Percentiles rank a stretch among this genome's conserved stretches.
These are phyloP conservation scores for Melanophora roralis DNA, from an alignment of 2,888 invertebrate genomes.

Conservation along the genomic window DNA sequence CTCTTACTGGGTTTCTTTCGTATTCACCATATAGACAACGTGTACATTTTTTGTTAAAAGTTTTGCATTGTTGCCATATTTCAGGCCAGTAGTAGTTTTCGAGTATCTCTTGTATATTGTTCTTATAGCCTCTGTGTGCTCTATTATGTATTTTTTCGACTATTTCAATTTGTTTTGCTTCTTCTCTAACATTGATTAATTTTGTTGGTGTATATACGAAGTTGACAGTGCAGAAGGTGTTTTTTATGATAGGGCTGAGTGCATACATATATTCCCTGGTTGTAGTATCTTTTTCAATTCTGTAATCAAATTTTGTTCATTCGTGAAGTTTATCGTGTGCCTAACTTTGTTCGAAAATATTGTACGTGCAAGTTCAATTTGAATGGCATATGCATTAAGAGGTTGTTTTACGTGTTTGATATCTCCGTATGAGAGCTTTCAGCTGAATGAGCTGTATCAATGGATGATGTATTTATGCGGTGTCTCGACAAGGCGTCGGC, in stretches of 20 bases:
- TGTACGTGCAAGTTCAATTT: constrained; percentile 5
- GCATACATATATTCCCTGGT: neutral
- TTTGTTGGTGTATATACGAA: neutral
- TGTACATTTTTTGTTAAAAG: neutral
- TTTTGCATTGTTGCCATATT: neutral
- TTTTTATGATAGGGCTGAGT: neutral
- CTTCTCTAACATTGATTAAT: neutral
- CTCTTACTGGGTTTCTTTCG: neutral
- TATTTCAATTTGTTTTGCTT: neutral
- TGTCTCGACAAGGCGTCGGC: neutral
- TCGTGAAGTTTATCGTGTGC: constrained; percentile 4
- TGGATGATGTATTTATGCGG: neutral
- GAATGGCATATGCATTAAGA: neutral
- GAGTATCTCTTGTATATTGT: neutral
- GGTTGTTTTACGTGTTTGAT: neutral
- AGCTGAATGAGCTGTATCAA: neutral
- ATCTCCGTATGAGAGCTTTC: neutral
- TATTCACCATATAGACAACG: neutral
- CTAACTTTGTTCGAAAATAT: constrained; percentile 16
- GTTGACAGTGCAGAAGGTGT: neutral
- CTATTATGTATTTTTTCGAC: neutral
- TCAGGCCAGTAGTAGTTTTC: neutral
- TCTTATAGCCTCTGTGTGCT: neutral
- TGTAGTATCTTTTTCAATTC: constrained; percentile 17
- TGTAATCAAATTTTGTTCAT: neutral